Evolutionary conservation across 2,797 vertebrate genomes (phyloP).

Genomic region (Jordanella pulchra): DNA sequence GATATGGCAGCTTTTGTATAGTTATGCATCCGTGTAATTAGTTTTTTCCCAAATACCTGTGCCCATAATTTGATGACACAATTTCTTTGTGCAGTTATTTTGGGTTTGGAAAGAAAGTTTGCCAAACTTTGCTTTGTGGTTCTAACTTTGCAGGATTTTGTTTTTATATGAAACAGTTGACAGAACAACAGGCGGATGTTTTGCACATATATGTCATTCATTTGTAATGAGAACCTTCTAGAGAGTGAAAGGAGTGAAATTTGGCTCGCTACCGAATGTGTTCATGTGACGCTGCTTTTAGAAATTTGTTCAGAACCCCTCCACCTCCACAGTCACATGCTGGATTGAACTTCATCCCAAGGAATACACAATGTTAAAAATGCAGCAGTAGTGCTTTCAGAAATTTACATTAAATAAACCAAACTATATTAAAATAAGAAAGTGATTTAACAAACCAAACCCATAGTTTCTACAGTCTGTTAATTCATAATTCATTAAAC

Average conservation of each 20-base stretch:
- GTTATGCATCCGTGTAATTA: neutral
- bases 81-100: neutral
- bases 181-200: too few relatives aligned
- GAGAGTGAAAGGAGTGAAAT: conserved; percentile 50
- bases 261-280: conserved; percentile 35
- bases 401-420: neutral
- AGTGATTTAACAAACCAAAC: neutral
- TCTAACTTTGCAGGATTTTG: conserved; percentile 28
- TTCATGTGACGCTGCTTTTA: conserved; percentile 43
- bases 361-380: neutral
- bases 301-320: neutral
- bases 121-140: neutral
- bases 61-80: neutral
- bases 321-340: neutral
- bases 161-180: neutral
- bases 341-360: neutral
- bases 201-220: neutral
- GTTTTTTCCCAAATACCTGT: neutral
- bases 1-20: neutral
- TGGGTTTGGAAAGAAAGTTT: neutral
- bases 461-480: neutral
- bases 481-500: neutral
- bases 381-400: neutral
- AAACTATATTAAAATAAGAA: neutral
- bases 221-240: conserved; percentile 15